These are phyloP conservation scores for Polyploca ridens DNA, from an alignment of 2,888 invertebrate species.

Conservation along the genomic window DNA sequence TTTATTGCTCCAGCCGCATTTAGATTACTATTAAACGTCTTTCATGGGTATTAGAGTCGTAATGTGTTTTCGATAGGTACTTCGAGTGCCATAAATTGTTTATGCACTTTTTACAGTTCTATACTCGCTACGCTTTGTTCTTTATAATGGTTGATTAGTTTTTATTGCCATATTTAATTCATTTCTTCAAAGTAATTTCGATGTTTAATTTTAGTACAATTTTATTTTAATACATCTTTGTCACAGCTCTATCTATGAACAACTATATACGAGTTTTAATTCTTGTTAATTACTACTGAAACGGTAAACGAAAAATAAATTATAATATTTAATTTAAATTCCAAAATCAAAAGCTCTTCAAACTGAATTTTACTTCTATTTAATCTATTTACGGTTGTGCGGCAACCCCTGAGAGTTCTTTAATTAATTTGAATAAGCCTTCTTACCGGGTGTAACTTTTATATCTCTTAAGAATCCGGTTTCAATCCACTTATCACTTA, in stretches of 20 bases:
- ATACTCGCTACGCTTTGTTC: conserved; percentile 29
- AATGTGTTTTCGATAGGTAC: conserved; percentile 38
- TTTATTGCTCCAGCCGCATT: conserved; percentile 37
- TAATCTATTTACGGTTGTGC: not conserved
- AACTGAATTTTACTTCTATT: not conserved
- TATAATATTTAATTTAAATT: not conserved
- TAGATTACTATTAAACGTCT: conserved; percentile 34
- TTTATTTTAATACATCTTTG: no score
- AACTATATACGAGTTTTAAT: not conserved
- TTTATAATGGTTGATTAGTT: not conserved
- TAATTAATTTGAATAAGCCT: conserved; percentile 3
- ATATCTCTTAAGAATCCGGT: conserved; percentile 28
- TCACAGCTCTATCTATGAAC: no score
- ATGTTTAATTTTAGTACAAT: no score
- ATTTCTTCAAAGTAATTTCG: not conserved
- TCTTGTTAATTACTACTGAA: not conserved
- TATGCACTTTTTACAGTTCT: conserved; percentile 41
- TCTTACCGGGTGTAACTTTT: conserved; percentile 15
- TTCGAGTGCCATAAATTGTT: conserved; percentile 43
- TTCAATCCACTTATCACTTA: conserved; percentile 48
- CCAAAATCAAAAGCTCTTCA: not conserved
- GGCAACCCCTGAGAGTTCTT: conserved; percentile 8
- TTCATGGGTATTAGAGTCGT: conserved; percentile 34
- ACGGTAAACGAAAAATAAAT: not conserved
- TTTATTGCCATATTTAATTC: not conserved